Evolutionary conservation across 2,113 vertebrate genomes (phyloP), one percentile per base, ranked within the genome.

Genomic region (Sturnus vulgaris): DNA sequence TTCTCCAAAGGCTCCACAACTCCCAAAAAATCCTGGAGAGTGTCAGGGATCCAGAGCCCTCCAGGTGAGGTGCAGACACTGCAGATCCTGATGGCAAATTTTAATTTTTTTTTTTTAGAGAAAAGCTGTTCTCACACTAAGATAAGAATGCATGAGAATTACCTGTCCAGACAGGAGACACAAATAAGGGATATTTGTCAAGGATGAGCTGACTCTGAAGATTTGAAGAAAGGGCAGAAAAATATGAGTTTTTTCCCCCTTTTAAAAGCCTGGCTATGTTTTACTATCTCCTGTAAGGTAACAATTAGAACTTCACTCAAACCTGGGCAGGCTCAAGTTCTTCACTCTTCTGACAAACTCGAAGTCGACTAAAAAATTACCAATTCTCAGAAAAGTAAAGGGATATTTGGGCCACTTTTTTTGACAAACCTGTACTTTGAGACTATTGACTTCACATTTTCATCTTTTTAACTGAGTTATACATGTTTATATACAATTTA

Each of bases 171-270:
- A 89, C 23, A 66, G 23, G 10, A 60, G 86, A 63, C 22, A 11
- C 23, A 21, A 81, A 30, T 9, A 53, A 11, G 25, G 68, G 15
- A 3, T 30, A 53, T 39, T 66, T 71, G 30, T 44, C 39, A 81
- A 86, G 39, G 9, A 59, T 37, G 27, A 49, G 25, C 5, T 78
- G 40, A 70, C 30, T 25, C 30, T 25, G 5, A 83, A 73, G 22
- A 83, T 39, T 25, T 27, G 11, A 73, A 52, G 42, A 47, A 83
- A 31, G 10, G 4, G 27, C 11, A 82, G 31, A 70, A 91, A 60
- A 17, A 75, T 3, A 8, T 0, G 2, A 0, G 0, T 17, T 20
- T 18, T 10, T 31, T 22, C 57, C 24, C 9, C 8, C 10, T 39
- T 69, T 94, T 44, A 50, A 57, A 80, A 31, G 50, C 37, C 46